phyloP scores from a whole-genome alignment of 2,888 invertebrate genomes.

The Polia nebulosa region DNA sequence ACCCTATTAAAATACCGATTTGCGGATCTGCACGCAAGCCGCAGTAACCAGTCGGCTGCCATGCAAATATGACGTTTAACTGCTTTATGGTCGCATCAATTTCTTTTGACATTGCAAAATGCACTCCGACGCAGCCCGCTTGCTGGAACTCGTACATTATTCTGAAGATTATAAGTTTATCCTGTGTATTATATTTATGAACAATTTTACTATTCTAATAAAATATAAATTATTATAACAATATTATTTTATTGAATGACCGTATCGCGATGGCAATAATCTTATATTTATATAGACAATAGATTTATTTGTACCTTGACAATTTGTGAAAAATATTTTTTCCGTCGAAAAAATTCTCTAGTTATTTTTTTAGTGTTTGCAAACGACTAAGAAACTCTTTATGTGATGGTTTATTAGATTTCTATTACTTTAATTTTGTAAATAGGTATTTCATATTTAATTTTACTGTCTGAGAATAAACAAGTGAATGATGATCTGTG shows the following conservation, averaged over 20 bases:
- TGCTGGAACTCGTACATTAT: no score
- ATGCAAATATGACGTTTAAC: no score
- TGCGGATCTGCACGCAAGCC: no score
- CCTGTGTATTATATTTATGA: no score
- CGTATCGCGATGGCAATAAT: constrained; percentile 60
- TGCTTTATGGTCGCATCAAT: no score
- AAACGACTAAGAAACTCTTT: constrained; percentile 72
- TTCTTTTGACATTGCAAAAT: no score
- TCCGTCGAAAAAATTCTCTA: constrained; percentile 39
- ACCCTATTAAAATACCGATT: no score
- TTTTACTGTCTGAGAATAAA: constrained; percentile 75
- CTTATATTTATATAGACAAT: constrained; percentile 49
- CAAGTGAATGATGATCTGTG: constrained; percentile 45
- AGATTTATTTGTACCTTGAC: constrained; percentile 42
- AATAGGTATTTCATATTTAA: constrained; percentile 70
- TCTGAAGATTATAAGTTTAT: no score
- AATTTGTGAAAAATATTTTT: constrained; percentile 23
- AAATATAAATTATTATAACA: no score
- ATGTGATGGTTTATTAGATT: constrained; percentile 79
- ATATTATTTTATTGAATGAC: constrained; percentile 31
- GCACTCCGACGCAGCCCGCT: no score
- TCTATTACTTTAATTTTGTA: constrained; percentile 75
- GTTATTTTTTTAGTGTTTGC: constrained; percentile 57
- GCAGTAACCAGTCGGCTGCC: no score
- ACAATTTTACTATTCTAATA: no score